A percentile compares a stretch with the other conserved stretches of the same genome.
Conservation (phyloP, 1,140 invertebrate genomes). For the Papilio polytes region DNA sequence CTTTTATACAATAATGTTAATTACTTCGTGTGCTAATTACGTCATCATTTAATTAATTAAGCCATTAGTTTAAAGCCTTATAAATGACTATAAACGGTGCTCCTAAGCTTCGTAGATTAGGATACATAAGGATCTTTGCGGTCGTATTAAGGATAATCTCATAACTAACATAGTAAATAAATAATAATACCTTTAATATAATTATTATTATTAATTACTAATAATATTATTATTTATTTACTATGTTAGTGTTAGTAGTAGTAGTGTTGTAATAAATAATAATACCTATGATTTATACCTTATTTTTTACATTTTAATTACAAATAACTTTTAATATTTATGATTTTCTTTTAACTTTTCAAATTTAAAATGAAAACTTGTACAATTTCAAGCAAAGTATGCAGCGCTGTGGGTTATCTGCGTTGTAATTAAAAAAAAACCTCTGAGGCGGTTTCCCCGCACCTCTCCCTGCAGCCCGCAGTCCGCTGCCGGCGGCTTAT, state of each 20-base stretch:
- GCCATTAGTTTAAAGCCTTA: not conserved
- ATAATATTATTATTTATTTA: no score
- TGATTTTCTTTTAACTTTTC: not conserved
- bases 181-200: no score
- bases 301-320: no score
- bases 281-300: no score
- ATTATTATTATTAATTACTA: no score
- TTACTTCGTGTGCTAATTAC: not conserved
- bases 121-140: not conserved
- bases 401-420: not conserved
- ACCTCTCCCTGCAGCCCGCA: not conserved
- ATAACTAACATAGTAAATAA: not conserved
- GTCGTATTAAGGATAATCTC: not conserved
- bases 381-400: not conserved
- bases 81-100: not conserved
- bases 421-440: conserved; percentile 38
- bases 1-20: not conserved
- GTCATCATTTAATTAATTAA: conserved; percentile 8
- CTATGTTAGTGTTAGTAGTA: no score
- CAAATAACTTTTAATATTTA: not conserved
- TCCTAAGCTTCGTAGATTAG: not conserved
- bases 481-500: conserved; percentile 26
- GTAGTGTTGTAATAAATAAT: no score
- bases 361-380: conserved; percentile 10
- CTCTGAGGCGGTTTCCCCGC: conserved; percentile 30